Base-by-base conservation (phyloP, 2,113 vertebrate species). In the Alectura lathami region DNA sequence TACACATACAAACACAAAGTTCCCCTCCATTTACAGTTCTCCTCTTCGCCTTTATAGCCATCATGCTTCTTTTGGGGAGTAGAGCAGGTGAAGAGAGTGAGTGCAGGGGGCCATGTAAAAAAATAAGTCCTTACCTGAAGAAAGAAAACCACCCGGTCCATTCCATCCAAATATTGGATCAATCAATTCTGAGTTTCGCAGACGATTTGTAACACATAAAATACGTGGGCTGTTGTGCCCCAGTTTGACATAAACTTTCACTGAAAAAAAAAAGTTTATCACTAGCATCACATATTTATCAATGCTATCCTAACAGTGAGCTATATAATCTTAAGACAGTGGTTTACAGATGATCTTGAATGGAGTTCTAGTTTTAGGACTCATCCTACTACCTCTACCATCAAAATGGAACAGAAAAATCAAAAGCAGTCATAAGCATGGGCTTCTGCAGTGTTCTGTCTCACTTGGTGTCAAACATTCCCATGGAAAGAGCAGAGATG, bases 141-240 rank as follows among this genome's bases (percentile, higher is more conserved):
- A 18, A 40, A 97, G 57, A 70, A 50, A 75, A 76, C 97, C 97
- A 75, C 23, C 86, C 23, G 97, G 97, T 73, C 97, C 97, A 64
- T 94, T 89, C 97, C 97, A 98, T 17, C 94, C 93, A 91, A 97
- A 97, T n/a, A 91, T 21, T 38, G 97, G 97, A 62, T 98, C 97
- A 56, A 98, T 69, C 75, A 98, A 59, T 82, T 98, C 97, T 8
- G 73, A 70, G 50, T 98, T 97, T 50, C 78, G 50, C 42, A 98
- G 95, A 11, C 11, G 75, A 14, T 96, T 91, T 34, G 96, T 96
- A n/a, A 95, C 42, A 81, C 97, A 97, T 9, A 97, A 79, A 91
- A 98, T 57, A 47, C 38, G 95, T 36, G 97, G 97, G 67, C 97
- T 97, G 77, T 30, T 95, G 15, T 97, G 96, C 89, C 96, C 91